Evolutionary conservation across 1,140 invertebrate species (phyloP), one percentile per base, ranked within the genome.

Genomic region (Drosophila sproati): DNA sequence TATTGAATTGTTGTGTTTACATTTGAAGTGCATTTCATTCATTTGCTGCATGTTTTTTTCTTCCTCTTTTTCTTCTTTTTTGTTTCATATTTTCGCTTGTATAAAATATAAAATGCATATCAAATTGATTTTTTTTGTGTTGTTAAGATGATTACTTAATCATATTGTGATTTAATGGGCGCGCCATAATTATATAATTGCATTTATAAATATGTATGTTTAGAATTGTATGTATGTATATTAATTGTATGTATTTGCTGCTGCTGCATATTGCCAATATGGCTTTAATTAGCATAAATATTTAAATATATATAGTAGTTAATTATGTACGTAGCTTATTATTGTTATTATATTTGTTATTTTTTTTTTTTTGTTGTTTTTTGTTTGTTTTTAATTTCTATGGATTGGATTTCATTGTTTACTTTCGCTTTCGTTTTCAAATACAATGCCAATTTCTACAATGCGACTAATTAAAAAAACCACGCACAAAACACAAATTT

Each of bases 61-160:
- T 48, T 54, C 56, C 5, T 35, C 39, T 61, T 20, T 39, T 62
- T 64, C 39, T 20, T 57, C 41, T 29, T 59, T 67, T 59, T 37
- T 45, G 41, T 37, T 59, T 43, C 29, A 7, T 54, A 3, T 3
- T 51, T 45, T 41, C n/a, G 41, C 12, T 61, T 82, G 63, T 83
- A 85, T 79, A 67, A 83, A 79, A 76, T 77, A 85, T 85, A 85
- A 88, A 88, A 88, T 88, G 85, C 85, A 73, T 88, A 85, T 88
- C 72, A 88, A 89, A 90, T 88, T 64, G 55, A 48, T 54, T 69
- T 62, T 48, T 35, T 32, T 66, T 73, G 4, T 60, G 31, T 60
- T 67, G 55, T 48, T 37, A 82, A 37, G 39, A 72, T 64, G 61
- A 61, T 78, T 61, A 62, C 69, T 52, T 77, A 73, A 37, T 47